A percentile compares a stretch with the other conserved stretches of the same genome.
Conservation (phyloP, 2,797 vertebrate genomes). For the Paratrypauchen microcephalus region DNA sequence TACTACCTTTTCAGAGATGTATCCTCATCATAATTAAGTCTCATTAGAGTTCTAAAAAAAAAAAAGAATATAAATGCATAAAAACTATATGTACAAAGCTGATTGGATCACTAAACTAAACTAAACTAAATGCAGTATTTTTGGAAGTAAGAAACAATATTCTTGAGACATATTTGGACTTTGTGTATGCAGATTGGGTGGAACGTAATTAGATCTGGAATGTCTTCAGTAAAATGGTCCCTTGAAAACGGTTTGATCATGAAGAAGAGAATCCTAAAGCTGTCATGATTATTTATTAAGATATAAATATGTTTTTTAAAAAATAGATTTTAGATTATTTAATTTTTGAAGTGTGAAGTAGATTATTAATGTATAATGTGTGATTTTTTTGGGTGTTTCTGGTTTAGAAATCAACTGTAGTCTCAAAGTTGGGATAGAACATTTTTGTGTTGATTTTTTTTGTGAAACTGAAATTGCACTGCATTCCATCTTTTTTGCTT, state of each 20-base stretch:
- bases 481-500: not conserved
- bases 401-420: not conserved
- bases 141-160: not conserved
- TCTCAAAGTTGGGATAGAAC: not conserved
- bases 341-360: not conserved
- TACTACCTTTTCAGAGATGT: not conserved
- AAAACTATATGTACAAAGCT: not conserved
- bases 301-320: not conserved
- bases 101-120: not conserved
- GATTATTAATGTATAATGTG: not conserved
- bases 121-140: not conserved
- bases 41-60: not conserved
- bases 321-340: not conserved
- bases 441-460: not conserved
- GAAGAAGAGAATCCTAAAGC: not conserved
- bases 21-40: not conserved
- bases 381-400: not conserved
- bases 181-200: not conserved
- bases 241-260: not conserved
- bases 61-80: not conserved
- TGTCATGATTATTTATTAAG: conserved; percentile 3
- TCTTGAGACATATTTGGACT: not conserved
- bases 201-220: not conserved
- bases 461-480: conserved; percentile 8
- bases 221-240: not conserved